These are phyloP conservation scores for Lasius fuliginosus DNA, from an alignment of 2,888 invertebrate species.

Conservation along the genomic window DNA sequence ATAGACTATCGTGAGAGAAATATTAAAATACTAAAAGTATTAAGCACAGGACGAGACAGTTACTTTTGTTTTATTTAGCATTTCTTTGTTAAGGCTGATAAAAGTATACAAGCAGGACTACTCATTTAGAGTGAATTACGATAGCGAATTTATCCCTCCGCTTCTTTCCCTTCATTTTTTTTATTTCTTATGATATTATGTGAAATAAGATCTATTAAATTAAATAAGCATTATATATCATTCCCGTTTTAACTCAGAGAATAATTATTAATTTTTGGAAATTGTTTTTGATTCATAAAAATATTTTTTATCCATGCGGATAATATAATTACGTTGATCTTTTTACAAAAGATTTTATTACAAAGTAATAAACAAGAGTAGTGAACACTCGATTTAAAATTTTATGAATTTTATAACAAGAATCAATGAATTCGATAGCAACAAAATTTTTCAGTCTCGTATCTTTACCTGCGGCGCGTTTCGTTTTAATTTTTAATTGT, in stretches of 20 bases:
- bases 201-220: conserved; percentile 21
- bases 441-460: neutral
- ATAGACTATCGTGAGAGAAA: neutral
- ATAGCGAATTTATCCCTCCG: conserved; percentile 8
- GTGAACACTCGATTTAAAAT: neutral
- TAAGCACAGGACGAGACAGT: neutral
- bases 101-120: conserved; percentile 32
- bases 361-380: neutral
- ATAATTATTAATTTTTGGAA: conserved; percentile 25
- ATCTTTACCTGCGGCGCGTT: neutral
- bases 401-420: conserved; percentile 1
- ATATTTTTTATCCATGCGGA: conserved; percentile 12
- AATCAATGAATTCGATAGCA: conserved; percentile 21
- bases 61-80: conserved; percentile 4
- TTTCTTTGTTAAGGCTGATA: conserved; percentile 11
- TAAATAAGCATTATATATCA: conserved; percentile 1
- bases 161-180: neutral
- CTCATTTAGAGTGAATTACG: conserved; percentile 15
- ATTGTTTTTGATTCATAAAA: conserved; percentile 19
- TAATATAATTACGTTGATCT: neutral
- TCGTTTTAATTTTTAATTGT: conserved; percentile 11
- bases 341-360: neutral
- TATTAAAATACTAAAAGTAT: conserved; percentile 26
- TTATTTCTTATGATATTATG: neutral
- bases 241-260: conserved; percentile 3